Conservation (phyloP, 2,888 invertebrate genomes). For the Cosmia trapezina region DNA sequence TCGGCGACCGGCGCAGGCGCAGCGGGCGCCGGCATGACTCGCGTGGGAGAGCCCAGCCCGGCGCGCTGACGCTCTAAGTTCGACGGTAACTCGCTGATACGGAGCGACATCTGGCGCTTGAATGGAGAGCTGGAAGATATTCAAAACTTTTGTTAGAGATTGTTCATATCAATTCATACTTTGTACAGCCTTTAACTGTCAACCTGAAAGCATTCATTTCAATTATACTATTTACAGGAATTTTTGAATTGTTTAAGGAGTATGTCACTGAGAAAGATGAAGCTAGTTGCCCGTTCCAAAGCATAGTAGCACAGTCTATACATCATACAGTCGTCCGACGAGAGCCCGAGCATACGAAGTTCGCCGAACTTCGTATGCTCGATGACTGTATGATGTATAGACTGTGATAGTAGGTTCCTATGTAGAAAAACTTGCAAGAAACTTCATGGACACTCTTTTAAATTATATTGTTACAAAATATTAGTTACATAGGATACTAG, state of each 20-base stretch:
- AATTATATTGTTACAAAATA: not conserved
- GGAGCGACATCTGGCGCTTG: constrained; percentile 98
- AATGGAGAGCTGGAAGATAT: constrained; percentile 94
- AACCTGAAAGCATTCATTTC: not conserved
- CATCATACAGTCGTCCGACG: too few species aligned
- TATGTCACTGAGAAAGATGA: not conserved
- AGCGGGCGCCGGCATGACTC: constrained; percentile 90
- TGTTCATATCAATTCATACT: not conserved
- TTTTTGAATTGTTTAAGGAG: not conserved
- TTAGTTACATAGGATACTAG: not conserved
- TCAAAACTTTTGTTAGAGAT: not conserved
- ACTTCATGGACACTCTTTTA: not conserved
- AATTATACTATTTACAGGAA: not conserved
- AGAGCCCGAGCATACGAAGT: too few species aligned
- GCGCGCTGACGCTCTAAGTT: constrained; percentile 95
- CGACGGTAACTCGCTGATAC: constrained; percentile 98
- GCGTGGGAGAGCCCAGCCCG: constrained; percentile 94
- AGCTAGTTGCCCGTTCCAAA: not conserved
- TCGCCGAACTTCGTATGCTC: too few species aligned
- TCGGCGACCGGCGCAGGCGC: constrained; percentile 75
- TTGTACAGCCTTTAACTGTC: not conserved
- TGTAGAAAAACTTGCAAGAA: not conserved
- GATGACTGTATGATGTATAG: too few species aligned
- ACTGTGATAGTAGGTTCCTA: not conserved
- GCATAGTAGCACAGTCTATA: too few species aligned